These are phyloP conservation scores for Brienomyrus brachyistius DNA, from an alignment of 2,113 vertebrate genomes.

Conservation along the genomic window DNA sequence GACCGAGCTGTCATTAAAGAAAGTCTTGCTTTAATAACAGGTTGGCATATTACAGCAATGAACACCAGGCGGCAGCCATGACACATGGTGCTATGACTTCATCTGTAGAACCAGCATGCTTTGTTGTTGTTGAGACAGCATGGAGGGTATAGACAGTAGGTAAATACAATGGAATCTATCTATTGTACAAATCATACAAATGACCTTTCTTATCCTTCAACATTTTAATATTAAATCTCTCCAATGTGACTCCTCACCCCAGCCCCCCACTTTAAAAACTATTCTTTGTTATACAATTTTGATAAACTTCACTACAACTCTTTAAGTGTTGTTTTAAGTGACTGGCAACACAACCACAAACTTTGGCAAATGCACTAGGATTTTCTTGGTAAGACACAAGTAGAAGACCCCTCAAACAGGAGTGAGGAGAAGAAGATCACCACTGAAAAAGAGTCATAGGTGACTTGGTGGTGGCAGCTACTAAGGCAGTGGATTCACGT, in stretches of 20 bases:
- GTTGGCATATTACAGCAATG: conserved; percentile 20
- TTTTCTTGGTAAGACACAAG: conserved; percentile 22
- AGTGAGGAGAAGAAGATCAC: background rate
- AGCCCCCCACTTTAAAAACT: conserved; percentile 15
- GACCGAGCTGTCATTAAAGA: conserved; percentile 10
- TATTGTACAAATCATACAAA: conserved; percentile 21
- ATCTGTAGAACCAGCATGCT: conserved; percentile 11
- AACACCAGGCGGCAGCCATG: conserved; percentile 11
- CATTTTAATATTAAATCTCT: background rate
- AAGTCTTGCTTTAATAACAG: conserved; percentile 21
- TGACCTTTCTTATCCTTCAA: background rate
- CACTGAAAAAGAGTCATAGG: conserved; percentile 18
- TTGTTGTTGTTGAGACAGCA: background rate
- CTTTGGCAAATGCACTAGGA: conserved; percentile 25
- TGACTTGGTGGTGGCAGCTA: background rate
- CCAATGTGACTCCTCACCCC: background rate
- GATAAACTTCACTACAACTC: conserved; percentile 25
- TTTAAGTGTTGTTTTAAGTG: conserved; percentile 13
- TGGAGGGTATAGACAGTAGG: background rate
- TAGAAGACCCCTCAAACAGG: conserved; percentile 23
- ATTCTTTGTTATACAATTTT: conserved; percentile 23
- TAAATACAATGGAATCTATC: conserved; percentile 11
- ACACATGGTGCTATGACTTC: background rate
- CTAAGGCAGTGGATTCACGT: background rate
- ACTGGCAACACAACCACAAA: conserved; percentile 19